Conservation (phyloP, 35 echinoderm and acorn worm species). For the Heliocidaris erythrogramma region DNA sequence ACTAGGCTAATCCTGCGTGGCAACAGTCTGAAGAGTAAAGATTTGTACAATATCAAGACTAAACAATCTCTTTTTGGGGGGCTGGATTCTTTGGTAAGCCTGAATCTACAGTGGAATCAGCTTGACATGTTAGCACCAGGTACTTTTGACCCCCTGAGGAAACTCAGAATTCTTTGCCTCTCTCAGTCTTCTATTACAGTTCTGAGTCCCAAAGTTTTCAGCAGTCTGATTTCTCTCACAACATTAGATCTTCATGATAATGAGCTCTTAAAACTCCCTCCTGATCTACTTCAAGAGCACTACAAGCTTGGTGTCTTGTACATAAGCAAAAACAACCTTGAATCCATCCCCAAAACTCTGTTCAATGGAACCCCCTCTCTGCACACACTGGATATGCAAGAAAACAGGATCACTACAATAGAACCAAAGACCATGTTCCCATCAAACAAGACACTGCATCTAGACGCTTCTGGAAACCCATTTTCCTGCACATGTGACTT, state of each 20-base stretch:
- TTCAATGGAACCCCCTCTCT: neutral
- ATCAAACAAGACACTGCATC: neutral
- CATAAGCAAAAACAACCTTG: neutral
- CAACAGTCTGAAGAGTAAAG: neutral
- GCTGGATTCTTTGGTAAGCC: neutral
- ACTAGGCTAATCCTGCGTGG: neutral
- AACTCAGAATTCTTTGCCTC: neutral
- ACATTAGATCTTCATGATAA: neutral
- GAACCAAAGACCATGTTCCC: neutral
- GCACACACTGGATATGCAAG: neutral
- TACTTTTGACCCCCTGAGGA: neutral
- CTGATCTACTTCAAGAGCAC: neutral
- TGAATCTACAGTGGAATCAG: neutral
- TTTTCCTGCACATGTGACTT: neutral
- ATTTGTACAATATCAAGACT: neutral
- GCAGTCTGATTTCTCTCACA: neutral
- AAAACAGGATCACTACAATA: neutral
- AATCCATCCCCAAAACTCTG: neutral
- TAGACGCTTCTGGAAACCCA: neutral
- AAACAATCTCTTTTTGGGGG: neutral
- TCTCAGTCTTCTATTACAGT: neutral
- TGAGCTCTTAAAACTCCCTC: neutral
- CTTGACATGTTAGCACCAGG: neutral
- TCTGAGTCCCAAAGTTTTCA: neutral
- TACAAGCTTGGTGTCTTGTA: neutral